Conservation (phyloP, 2,888 invertebrate genomes). For the Pyrocoelia pectoralis region DNA sequence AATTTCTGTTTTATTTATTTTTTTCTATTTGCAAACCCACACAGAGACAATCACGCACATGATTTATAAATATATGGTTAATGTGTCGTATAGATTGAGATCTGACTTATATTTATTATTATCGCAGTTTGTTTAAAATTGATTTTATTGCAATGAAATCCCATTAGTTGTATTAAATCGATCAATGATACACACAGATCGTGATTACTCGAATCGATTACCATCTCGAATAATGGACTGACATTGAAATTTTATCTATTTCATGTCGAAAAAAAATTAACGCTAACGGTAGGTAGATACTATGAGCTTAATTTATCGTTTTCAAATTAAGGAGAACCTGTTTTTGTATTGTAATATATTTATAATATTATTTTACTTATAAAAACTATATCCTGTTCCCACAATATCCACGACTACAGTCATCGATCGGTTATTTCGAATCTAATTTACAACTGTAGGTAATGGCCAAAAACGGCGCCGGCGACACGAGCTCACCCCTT, state of each 20-base stretch:
- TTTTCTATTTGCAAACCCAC: neutral
- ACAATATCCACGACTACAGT: conserved; percentile 1
- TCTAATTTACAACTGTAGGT: neutral
- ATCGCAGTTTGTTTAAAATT: neutral
- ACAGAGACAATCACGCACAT: conserved; percentile 1
- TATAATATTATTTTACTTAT: neutral
- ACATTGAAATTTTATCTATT: conserved; percentile 20
- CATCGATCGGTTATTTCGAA: neutral
- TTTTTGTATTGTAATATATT: conserved; percentile 7
- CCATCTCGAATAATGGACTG: conserved; percentile 13
- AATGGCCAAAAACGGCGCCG: neutral
- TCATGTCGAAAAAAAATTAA: neutral
- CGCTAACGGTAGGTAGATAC: conserved; percentile 8
- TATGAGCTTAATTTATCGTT: neutral
- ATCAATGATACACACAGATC: conserved; percentile 25
- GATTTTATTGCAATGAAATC: neutral
- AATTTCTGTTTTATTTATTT: neutral
- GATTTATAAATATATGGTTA: neutral
- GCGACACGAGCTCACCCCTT: neutral
- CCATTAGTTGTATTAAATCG: conserved; percentile 16
- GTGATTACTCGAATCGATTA: conserved; percentile 20
- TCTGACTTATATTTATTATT: conserved; percentile 1
- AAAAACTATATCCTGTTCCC: conserved; percentile 8
- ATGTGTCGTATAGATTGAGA: neutral
- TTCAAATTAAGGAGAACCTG: conserved; percentile 13